Conservation (phyloP, 1,140 invertebrate genomes). For the Drosophila ogumai region DNA sequence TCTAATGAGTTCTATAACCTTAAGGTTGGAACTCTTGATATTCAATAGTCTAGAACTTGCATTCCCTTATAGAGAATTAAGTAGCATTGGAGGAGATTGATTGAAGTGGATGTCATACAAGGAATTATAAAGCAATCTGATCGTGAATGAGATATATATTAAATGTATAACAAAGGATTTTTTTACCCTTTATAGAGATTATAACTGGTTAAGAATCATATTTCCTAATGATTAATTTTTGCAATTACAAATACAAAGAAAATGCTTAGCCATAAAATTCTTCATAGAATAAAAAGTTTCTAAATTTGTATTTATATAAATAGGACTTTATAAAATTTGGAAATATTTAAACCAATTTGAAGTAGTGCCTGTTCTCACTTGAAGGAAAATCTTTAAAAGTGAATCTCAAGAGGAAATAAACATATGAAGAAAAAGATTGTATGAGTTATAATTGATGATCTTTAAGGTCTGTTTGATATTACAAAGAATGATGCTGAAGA, state of each 20-base stretch:
- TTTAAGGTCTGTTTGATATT: neutral
- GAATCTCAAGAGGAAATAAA: neutral
- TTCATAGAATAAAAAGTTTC: neutral
- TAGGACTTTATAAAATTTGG: neutral
- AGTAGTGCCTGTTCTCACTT: neutral
- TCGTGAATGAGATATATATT: neutral
- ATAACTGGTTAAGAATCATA: too few relatives aligned
- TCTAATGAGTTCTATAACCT: constrained; percentile 6
- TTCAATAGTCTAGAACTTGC: neutral
- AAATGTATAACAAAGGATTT: neutral
- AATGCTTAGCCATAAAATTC: neutral
- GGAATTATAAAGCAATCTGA: neutral
- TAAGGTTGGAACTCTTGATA: neutral
- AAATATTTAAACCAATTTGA: neutral
- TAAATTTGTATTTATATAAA: neutral
- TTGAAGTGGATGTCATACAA: neutral
- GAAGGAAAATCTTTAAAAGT: neutral
- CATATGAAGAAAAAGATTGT: too few relatives aligned
- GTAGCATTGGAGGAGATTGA: neutral
- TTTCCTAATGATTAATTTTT: neutral
- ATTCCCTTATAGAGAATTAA: neutral
- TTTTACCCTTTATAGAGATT: neutral
- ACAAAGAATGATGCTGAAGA: neutral
- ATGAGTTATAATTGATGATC: neutral
- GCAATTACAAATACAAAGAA: neutral